A percentile compares a stretch with the other conserved stretches of the same genome.
Conservation (phyloP, 2,797 vertebrate species). For the Diplodus sargus region DNA sequence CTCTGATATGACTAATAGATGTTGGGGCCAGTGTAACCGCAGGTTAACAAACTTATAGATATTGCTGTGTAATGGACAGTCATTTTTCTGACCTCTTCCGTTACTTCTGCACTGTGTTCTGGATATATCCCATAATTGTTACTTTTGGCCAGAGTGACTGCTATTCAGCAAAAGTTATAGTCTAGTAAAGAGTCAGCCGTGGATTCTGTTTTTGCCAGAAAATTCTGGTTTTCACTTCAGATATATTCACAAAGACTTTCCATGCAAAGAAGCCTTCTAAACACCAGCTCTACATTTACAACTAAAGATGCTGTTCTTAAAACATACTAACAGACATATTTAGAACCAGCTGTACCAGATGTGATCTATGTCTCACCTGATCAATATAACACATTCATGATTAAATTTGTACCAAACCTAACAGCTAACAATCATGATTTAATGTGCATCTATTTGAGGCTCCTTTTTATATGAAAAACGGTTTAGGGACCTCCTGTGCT, state of each 20-base stretch:
- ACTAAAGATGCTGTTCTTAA: neutral
- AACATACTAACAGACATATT: neutral
- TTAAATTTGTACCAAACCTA: slow-evolving; percentile 32
- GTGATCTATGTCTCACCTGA: slow-evolving; percentile 4
- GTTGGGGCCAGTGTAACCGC: neutral
- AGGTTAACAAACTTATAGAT: neutral
- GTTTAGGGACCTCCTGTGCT: slow-evolving; percentile 43
- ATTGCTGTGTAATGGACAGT: neutral
- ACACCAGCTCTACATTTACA: neutral
- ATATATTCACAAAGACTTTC: neutral
- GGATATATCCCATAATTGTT: slow-evolving; percentile 4
- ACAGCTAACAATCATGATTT: slow-evolving; percentile 45
- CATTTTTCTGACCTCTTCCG: neutral
- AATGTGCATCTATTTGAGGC: slow-evolving; percentile 48
- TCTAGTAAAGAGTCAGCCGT: neutral
- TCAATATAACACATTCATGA: neutral
- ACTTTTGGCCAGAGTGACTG: neutral
- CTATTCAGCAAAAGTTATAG: neutral
- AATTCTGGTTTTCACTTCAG: slow-evolving; percentile 6
- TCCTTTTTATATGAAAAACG: slow-evolving; percentile 19
- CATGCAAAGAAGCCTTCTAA: neutral
- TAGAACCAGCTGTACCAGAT: neutral
- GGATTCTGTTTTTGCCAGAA: neutral
- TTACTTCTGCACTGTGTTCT: neutral
- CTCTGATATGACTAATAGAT: neutral